Conservation (phyloP, 2,113 vertebrate genomes). For the Galeopterus variegatus region DNA sequence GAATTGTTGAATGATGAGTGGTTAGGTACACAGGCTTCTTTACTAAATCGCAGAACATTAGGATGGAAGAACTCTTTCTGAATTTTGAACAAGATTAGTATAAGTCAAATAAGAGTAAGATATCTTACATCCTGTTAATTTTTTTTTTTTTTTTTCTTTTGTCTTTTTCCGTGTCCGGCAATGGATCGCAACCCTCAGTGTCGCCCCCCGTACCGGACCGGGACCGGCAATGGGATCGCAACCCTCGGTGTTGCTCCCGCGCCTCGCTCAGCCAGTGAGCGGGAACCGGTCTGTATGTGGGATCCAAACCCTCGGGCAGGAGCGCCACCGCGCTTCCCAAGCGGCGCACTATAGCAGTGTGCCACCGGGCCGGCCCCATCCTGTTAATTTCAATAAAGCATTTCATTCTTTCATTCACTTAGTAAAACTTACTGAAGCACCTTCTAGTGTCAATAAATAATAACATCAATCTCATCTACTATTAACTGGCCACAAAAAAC, state of each 20-base stretch:
- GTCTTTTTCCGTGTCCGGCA: no score
- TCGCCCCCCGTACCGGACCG: no score
- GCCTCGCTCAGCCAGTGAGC: no score
- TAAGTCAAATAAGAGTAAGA: neutral
- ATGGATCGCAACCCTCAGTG: no score
- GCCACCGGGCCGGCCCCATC: no score
- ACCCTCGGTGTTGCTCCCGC: no score
- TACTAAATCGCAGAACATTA: neutral
- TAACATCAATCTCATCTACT: constrained; percentile 94
- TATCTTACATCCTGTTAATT: neutral
- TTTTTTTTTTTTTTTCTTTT: no score
- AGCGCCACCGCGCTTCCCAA: no score
- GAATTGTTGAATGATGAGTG: neutral
- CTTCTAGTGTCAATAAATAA: constrained; percentile 78
- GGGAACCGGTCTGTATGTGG: no score
- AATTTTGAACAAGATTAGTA: neutral
- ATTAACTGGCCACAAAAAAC: constrained; percentile 95
- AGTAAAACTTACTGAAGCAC: neutral
- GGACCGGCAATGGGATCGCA: no score
- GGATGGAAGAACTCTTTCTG: neutral
- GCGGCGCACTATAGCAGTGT: no score
- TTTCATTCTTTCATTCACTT: neutral
- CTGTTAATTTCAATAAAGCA: constrained; percentile 1
- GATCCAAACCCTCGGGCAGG: no score
- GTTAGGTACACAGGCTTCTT: neutral